phyloP scores from a whole-genome alignment of 2,113 vertebrate genomes.

The Syngnathoides biaculeatus region DNA sequence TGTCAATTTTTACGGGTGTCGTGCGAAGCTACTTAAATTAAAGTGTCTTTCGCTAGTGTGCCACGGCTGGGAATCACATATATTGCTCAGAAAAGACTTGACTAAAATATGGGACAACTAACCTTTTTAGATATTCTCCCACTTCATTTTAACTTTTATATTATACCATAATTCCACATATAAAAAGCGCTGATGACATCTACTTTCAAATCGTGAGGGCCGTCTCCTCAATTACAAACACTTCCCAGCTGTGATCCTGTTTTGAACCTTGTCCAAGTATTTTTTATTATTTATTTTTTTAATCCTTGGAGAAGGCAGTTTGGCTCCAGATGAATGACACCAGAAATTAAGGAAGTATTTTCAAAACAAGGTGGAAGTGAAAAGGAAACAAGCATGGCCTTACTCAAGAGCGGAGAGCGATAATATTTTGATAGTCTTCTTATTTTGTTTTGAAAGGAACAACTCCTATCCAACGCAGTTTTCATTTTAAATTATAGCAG shows the following conservation, averaged over 20 bases:
- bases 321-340: conserved; percentile 98
- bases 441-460: not conserved
- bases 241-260: conserved; percentile 99
- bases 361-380: conserved; percentile 34
- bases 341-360: conserved; percentile 74
- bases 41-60: not conserved
- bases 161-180: conserved; percentile 89
- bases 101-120: not conserved
- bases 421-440: not conserved
- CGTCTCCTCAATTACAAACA: conserved; percentile 99
- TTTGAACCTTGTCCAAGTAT: conserved; percentile 93
- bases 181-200: conserved; percentile 95
- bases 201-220: conserved; percentile 92
- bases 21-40: not conserved
- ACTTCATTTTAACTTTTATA: conserved; percentile 79
- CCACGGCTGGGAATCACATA: not conserved
- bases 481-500: not conserved
- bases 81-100: too few relatives aligned
- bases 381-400: conserved; percentile 19
- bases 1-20: too few relatives aligned
- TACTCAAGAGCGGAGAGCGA: not conserved
- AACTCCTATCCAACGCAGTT: not conserved
- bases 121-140: not conserved
- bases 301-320: conserved; percentile 75
- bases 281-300: conserved; percentile 68